Evolutionary conservation across 2,888 invertebrate genomes (phyloP).

Genomic region (Tupiocoris notatus): DNA sequence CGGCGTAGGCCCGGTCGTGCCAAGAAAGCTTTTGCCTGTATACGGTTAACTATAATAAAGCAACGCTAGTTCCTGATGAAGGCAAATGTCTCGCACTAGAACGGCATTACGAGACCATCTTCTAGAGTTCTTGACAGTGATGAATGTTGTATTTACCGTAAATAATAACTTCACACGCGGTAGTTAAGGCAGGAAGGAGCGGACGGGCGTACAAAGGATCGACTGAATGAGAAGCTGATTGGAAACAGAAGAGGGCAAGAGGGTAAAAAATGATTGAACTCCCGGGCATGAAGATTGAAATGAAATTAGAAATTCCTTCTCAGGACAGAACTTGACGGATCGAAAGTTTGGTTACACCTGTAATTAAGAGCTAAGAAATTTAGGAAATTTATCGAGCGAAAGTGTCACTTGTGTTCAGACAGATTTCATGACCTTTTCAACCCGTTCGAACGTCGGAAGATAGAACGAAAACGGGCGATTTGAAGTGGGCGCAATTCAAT

Average conservation of each 20-base stretch:
- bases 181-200: not conserved
- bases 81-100: conserved; percentile 12
- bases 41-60: conserved; percentile 3
- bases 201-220: not conserved
- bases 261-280: not conserved
- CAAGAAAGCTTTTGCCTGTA: not conserved
- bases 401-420: too few relatives aligned
- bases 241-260: not conserved
- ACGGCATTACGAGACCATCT: conserved; percentile 3
- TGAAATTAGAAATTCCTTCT: not conserved
- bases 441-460: too few relatives aligned
- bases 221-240: conserved; percentile 9
- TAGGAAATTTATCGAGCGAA: too few relatives aligned
- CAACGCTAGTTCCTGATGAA: conserved; percentile 6
- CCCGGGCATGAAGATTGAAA: not conserved
- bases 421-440: too few relatives aligned
- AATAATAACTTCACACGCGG: conserved; percentile 24
- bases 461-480: not conserved
- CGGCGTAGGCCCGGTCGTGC: too few relatives aligned
- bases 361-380: too few relatives aligned
- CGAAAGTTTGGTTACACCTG: too few relatives aligned
- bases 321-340: too few relatives aligned
- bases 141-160: conserved; percentile 28
- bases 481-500: not conserved
- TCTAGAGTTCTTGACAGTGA: conserved; percentile 17